These are phyloP conservation scores for Agrotis puta DNA, from an alignment of 2,888 invertebrate species.

Conservation along the genomic window DNA sequence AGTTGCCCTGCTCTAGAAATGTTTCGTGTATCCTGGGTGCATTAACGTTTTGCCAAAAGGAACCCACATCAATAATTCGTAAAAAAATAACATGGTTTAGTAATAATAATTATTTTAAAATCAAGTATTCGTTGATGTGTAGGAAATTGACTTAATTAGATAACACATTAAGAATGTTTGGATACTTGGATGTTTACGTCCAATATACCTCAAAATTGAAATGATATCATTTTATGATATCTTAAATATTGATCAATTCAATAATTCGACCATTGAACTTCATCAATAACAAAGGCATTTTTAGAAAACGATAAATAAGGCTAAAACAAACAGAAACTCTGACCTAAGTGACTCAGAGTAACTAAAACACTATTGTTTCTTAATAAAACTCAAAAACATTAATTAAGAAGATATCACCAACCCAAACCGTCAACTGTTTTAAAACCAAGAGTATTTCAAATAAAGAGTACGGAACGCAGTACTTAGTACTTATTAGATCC, in stretches of 20 bases:
- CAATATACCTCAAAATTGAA: background rate
- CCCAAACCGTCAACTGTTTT: background rate
- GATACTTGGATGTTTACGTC: background rate
- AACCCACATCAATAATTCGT: background rate
- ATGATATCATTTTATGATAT: slow-evolving; percentile 24
- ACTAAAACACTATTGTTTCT: slow-evolving; percentile 26
- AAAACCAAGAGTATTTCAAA: slow-evolving; percentile 1
- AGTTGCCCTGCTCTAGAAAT: too few relatives aligned
- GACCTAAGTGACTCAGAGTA: slow-evolving; percentile 3
- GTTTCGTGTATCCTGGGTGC: too few relatives aligned
- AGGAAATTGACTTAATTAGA: background rate
- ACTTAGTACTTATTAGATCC: slow-evolving; percentile 4
- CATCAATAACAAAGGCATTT: slow-evolving; percentile 35
- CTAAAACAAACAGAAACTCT: slow-evolving; percentile 31
- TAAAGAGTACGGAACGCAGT: background rate
- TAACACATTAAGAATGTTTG: background rate
- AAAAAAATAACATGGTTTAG: too few relatives aligned
- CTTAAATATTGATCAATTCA: slow-evolving; percentile 13
- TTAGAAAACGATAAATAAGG: slow-evolving; percentile 28
- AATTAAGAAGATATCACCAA: background rate
- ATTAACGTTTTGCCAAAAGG: background rate
- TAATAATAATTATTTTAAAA: background rate
- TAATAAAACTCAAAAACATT: slow-evolving; percentile 10
- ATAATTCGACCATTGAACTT: slow-evolving; percentile 40
- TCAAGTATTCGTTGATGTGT: background rate